Evolutionary conservation across 2,888 invertebrate species (phyloP).

Genomic region (Tachina lurida): DNA sequence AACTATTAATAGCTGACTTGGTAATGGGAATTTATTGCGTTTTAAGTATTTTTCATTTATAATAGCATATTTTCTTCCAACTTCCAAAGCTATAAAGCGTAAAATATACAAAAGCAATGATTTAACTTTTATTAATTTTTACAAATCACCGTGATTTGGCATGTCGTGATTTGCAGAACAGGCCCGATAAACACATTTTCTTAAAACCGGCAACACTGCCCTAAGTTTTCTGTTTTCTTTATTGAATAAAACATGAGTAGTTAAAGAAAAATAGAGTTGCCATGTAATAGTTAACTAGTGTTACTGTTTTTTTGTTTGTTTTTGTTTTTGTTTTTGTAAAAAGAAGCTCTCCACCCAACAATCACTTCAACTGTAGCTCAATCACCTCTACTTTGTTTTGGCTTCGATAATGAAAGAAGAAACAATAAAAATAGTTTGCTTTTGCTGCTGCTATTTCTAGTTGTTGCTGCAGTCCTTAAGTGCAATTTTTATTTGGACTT

Average conservation of each 20-base stretch:
- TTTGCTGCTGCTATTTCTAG: slow-evolving; percentile 23
- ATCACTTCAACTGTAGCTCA: slow-evolving; percentile 38
- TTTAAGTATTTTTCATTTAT: too few relatives aligned
- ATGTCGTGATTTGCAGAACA: too few relatives aligned
- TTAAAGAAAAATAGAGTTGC: slow-evolving; percentile 28
- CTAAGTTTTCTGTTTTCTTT: slow-evolving; percentile 39
- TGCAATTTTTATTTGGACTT: slow-evolving; percentile 42
- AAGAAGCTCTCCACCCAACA: slow-evolving; percentile 39
- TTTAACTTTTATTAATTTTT: too few relatives aligned
- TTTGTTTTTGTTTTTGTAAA: background rate
- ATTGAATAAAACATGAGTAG: background rate
- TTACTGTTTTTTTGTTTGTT: background rate
- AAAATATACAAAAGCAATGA: too few relatives aligned
- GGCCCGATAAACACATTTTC: too few relatives aligned
- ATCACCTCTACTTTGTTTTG: slow-evolving; percentile 47
- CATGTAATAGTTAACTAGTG: background rate
- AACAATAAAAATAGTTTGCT: slow-evolving; percentile 30
- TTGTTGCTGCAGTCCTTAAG: slow-evolving; percentile 1
- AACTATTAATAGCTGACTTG: too few relatives aligned
- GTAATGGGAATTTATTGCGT: too few relatives aligned
- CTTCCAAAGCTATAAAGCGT: too few relatives aligned
- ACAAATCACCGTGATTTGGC: too few relatives aligned
- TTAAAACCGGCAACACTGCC: too few relatives aligned
- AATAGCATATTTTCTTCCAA: too few relatives aligned
- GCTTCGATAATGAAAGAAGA: slow-evolving; percentile 37